Conservation (phyloP, 2,888 invertebrate genomes). For the Drepana falcataria region DNA sequence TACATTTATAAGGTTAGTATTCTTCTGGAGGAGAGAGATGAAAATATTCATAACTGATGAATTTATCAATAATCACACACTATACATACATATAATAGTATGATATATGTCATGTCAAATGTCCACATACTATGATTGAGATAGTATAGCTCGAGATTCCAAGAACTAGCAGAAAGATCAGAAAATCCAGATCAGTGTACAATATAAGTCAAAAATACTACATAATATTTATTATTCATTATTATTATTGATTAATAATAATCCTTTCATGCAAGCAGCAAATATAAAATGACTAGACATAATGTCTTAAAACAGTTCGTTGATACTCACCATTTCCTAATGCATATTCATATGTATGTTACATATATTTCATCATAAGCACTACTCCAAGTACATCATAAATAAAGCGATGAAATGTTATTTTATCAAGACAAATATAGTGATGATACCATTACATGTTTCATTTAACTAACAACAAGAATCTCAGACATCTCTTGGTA, state of each 20-base stretch:
- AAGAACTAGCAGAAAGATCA: conserved; percentile 13
- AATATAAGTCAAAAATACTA: conserved; percentile 1
- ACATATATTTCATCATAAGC: conserved; percentile 34
- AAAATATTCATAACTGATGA: conserved; percentile 5
- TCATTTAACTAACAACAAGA: conserved; percentile 20
- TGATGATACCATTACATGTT: conserved; percentile 24
- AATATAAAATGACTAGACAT: conserved; percentile 63
- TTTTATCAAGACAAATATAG: conserved; percentile 39
- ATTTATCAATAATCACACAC: conserved; percentile 1
- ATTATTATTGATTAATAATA: conserved; percentile 19
- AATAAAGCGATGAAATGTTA: conserved; percentile 30
- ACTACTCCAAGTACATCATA: conserved; percentile 34
- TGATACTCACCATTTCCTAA: conserved; percentile 51
- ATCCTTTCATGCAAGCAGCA: conserved; percentile 40
- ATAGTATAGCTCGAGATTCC: conserved; percentile 38
- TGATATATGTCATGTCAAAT: conserved; percentile 13
- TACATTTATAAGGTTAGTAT: conserved; percentile 8
- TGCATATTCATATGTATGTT: conserved; percentile 28
- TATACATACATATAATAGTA: neutral
- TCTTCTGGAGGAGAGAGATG: neutral
- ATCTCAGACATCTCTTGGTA: conserved; percentile 38
- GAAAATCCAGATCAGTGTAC: conserved; percentile 6
- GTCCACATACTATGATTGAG: conserved; percentile 16
- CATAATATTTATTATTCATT: conserved; percentile 8
- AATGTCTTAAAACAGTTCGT: conserved; percentile 64